Conservation (phyloP, 2,888 invertebrate genomes). For the Artemia sp. region DNA sequence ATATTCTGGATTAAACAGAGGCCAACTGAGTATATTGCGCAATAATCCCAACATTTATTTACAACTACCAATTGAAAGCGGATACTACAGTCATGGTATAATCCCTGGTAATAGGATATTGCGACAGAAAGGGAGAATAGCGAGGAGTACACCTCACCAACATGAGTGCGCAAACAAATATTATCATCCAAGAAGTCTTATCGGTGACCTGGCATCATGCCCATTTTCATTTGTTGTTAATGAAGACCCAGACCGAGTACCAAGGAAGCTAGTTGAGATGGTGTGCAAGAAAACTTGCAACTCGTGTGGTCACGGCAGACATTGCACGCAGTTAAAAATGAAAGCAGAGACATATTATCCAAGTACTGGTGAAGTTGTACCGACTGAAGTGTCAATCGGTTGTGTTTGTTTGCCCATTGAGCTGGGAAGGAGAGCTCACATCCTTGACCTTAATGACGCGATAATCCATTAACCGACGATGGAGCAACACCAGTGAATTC, state of each 20-base stretch:
- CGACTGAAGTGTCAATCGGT: not conserved
- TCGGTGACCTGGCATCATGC: slow-evolving; percentile 10
- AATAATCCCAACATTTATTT: no score
- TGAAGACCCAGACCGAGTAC: slow-evolving; percentile 11
- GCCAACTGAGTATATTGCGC: no score
- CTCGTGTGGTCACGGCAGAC: not conserved
- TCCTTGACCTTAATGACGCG: not conserved
- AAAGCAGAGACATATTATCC: slow-evolving; percentile 8
- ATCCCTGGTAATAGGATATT: no score
- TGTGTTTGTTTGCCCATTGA: slow-evolving; percentile 7
- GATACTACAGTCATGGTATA: no score
- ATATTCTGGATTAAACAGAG: no score
- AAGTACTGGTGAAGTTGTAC: not conserved
- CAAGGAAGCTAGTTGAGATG: not conserved
- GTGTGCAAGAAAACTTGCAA: slow-evolving; percentile 10
- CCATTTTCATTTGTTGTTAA: slow-evolving; percentile 1
- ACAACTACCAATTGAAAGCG: no score
- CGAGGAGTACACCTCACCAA: not conserved
- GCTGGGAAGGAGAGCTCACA: not conserved
- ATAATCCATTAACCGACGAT: no score
- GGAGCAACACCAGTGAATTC: no score
- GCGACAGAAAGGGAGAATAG: no score
- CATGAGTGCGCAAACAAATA: slow-evolving; percentile 10
- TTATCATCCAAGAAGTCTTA: not conserved
- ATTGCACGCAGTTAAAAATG: slow-evolving; percentile 7